These are phyloP conservation scores for Peromyscus nudipes DNA, from an alignment of 2,797 vertebrate species.

Conservation along the genomic window DNA sequence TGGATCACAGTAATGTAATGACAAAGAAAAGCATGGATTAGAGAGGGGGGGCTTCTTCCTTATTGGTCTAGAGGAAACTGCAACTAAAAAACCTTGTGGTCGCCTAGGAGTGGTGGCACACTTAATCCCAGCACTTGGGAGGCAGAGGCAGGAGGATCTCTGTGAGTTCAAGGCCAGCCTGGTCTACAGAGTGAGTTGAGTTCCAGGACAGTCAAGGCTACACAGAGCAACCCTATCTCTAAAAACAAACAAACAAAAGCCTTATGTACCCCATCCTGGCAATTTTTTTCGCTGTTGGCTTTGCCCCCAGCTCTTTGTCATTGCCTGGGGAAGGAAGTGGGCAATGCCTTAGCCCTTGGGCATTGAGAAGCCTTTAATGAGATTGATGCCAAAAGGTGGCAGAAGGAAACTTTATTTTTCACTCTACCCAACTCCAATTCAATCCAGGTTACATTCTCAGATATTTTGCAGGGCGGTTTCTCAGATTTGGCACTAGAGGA, in stretches of 20 bases:
- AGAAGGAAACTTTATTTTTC: neutral
- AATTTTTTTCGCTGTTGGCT: conserved; percentile 22
- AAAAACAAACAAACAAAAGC: neutral
- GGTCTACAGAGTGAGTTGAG: no score
- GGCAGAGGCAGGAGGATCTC: neutral
- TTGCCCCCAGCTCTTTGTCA: conserved; percentile 19
- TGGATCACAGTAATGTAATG: neutral
- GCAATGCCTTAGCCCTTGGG: neutral
- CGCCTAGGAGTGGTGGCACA: neutral
- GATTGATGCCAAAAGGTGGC: neutral
- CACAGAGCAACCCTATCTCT: no score
- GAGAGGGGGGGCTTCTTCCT: neutral
- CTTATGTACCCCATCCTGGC: neutral
- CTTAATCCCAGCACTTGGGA: neutral
- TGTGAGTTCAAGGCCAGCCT: no score
- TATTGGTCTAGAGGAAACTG: conserved; percentile 47
- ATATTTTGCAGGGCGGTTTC: neutral
- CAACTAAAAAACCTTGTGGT: neutral
- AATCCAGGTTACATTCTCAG: neutral
- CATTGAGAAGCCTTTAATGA: conserved; percentile 20
- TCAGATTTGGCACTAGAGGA: neutral
- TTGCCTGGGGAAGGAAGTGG: neutral
- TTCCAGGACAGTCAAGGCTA: no score
- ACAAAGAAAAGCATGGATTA: neutral
- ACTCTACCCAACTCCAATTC: neutral